These are phyloP conservation scores for Pseudolaguvia tuberculata DNA, from an alignment of 2,113 vertebrate species.

Conservation along the genomic window DNA sequence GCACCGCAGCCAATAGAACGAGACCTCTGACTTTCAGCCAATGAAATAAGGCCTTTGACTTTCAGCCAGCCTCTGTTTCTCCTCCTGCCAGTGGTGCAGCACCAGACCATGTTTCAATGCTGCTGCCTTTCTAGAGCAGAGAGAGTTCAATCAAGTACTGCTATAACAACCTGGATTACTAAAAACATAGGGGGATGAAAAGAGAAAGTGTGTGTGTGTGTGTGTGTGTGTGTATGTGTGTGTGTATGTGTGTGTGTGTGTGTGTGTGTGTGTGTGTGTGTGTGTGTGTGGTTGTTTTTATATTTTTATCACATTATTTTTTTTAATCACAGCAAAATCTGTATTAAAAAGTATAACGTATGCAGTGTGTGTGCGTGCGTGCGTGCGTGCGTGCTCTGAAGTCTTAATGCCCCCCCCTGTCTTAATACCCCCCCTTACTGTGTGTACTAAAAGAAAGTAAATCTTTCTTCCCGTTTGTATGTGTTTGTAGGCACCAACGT, in stretches of 20 bases:
- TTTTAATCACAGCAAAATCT: no score
- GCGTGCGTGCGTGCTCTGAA: no score
- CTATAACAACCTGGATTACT: constrained; percentile 12
- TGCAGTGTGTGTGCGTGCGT: no score
- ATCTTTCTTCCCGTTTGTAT: no score
- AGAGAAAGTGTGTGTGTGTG: not conserved
- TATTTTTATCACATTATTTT: no score
- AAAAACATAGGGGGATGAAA: not conserved
- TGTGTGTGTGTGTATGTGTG: not conserved
- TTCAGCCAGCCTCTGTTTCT: constrained; percentile 23
- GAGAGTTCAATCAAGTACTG: constrained; percentile 19
- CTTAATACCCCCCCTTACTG: no score
- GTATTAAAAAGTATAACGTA: no score
- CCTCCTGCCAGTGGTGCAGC: constrained; percentile 35
- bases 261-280: constrained; percentile 28
- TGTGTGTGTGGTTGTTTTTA: constrained; percentile 7
- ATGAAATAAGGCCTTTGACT: constrained; percentile 23
- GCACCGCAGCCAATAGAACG: constrained; percentile 36
- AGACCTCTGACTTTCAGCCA: constrained; percentile 37
- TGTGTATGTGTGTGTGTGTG: not conserved
- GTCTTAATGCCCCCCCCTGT: no score
- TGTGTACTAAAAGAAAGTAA: no score
- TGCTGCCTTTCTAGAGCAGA: constrained; percentile 37
- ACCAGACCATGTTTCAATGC: constrained; percentile 34
- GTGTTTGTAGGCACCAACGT: constrained; percentile 98